Evolutionary conservation across 2,113 vertebrate species (phyloP).

Genomic region (Onychostoma macrolepis): DNA sequence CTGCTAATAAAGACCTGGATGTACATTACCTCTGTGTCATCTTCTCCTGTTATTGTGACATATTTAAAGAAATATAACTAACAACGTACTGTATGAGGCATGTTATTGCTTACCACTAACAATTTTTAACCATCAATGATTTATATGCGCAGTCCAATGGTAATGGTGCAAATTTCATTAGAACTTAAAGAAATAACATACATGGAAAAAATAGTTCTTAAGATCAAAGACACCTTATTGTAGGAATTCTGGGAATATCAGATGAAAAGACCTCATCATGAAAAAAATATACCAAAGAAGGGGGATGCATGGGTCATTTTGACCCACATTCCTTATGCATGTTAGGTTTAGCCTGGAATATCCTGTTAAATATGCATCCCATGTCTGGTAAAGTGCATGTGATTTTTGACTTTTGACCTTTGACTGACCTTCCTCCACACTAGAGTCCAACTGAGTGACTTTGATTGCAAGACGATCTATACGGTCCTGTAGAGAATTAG

Average conservation of each 20-base stretch:
- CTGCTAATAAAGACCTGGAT: neutral
- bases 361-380: neutral
- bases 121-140: neutral
- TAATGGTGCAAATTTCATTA: neutral
- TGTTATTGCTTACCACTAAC: neutral
- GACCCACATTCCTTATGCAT: neutral
- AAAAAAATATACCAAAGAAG: neutral
- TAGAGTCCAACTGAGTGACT: slow-evolving; percentile 83
- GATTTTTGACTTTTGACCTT: neutral
- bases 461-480: slow-evolving; percentile 92
- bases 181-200: neutral
- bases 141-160: neutral
- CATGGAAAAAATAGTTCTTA: no score
- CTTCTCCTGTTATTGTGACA: neutral
- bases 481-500: slow-evolving; percentile 95
- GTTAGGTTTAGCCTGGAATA: neutral
- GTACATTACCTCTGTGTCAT: no score
- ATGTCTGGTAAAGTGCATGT: neutral
- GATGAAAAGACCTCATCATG: neutral
- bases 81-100: no score
- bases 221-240: neutral
- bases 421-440: slow-evolving; percentile 91
- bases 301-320: neutral
- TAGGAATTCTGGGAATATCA: neutral
- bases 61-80: neutral